Conservation (phyloP, 64 coral and sea anemone genomes). For the Catalaphyllia jardinei region DNA sequence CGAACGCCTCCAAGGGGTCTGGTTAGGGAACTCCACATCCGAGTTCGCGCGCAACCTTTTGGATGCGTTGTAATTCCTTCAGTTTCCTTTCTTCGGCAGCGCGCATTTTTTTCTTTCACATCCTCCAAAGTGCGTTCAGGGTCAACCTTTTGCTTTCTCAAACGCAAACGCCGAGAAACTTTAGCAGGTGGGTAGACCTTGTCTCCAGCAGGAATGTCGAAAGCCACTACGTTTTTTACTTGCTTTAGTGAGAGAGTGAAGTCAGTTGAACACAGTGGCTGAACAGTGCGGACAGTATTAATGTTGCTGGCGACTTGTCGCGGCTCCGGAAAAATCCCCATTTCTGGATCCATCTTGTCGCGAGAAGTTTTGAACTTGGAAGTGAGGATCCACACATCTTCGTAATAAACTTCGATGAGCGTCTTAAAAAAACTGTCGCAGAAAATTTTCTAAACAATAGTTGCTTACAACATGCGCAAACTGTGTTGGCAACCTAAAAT, state of each 20-base stretch:
- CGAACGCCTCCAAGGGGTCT: not conserved
- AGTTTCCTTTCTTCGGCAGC: constrained; percentile 17
- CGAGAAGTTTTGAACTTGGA: not conserved
- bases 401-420: not conserved
- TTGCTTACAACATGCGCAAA: not conserved
- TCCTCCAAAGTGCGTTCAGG: not conserved
- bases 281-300: not conserved
- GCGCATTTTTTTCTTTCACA: not conserved
- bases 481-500: not conserved
- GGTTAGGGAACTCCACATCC: not conserved
- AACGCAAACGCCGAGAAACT: constrained; percentile 17
- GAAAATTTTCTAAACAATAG: not conserved
- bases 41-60: not conserved
- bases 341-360: not conserved
- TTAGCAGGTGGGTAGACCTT: not conserved
- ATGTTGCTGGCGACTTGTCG: not conserved
- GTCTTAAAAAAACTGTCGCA: not conserved
- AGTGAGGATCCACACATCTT: constrained; percentile 11
- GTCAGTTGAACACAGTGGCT: not conserved
- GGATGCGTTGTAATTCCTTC: constrained; percentile 13
- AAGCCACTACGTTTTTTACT: not conserved
- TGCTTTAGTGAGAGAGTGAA: too few species aligned
- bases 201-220: constrained; percentile 4
- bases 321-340: not conserved
- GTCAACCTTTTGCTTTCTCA: not conserved